A percentile compares a stretch with the other conserved stretches of the same genome.
Conservation (phyloP, 2,113 vertebrate genomes). For the Malurus cyaneus region DNA sequence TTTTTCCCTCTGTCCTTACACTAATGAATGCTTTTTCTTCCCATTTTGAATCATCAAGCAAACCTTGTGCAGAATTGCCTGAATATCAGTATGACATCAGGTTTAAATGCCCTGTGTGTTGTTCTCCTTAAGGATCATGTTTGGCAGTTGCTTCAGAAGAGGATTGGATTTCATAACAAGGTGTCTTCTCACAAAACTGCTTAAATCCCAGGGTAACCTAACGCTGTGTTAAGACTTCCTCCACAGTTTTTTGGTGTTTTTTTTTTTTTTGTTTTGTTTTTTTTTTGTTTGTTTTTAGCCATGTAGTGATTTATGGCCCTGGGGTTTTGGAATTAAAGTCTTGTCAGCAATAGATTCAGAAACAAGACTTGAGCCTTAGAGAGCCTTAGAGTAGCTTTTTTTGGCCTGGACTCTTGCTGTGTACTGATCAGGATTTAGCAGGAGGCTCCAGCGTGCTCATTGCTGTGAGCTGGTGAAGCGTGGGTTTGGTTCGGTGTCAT, state of each 20-base stretch:
- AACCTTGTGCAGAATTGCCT: not conserved
- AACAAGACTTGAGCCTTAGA: not conserved
- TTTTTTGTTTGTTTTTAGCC: not conserved
- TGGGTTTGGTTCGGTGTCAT: accelerated
- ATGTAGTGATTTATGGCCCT: not conserved
- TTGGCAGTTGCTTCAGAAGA: not conserved
- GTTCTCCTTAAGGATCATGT: not conserved
- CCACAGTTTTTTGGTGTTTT: not conserved
- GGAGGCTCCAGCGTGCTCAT: not conserved
- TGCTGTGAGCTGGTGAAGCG: not conserved
- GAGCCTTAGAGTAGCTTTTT: not conserved
- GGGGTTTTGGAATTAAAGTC: not conserved
- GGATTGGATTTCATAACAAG: not conserved
- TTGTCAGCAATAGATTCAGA: not conserved
- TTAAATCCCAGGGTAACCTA: not conserved
- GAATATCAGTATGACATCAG: not conserved
- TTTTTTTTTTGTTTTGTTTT: not conserved
- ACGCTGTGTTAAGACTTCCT: not conserved
- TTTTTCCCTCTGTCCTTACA: not conserved
- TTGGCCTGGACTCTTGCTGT: not conserved
- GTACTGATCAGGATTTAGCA: not conserved
- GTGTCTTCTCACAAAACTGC: not conserved
- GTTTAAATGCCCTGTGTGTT: not conserved
- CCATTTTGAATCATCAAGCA: not conserved
- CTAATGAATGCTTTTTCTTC: not conserved